Base-by-base conservation (phyloP, 2,113 vertebrate species). In the Scomber colias region DNA sequence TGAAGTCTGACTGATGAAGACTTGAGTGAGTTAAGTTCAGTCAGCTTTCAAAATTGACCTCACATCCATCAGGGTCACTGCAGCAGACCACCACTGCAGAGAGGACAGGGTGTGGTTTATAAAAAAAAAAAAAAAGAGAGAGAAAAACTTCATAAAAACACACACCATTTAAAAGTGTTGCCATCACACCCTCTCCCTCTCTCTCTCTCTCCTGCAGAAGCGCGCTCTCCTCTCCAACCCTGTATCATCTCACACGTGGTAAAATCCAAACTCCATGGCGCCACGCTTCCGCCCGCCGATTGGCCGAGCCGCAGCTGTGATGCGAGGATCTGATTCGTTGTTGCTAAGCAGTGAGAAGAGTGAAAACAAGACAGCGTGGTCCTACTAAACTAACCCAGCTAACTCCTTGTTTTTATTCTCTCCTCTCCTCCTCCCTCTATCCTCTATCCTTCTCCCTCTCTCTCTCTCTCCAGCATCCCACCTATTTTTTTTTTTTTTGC, bases 301-400 rank as follows among this genome's bases (percentile, higher is more conserved):
- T 95, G 94, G 95, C 86, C 3, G 75, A 12, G 48, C 51, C 1
- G 79, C 79, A 30, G 82, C 87, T 82, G 84, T 3, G 77, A 87
- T 86, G 78, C 65, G 11, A 40, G 46, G 73, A 86, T 92, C 85
- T 83, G 87, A 95, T 95, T 96, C 73, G 95, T 95, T 96, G 95
- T 96, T 96, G 95, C 95, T 93, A 96, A 96, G 95, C 94, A 95
- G 95, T 95, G 91, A 93, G 91, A 84, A 92, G 90, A 90, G 90
- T 87, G 81, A 92, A 91, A 92, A 86, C 84, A 91, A 88, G 87
- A 56, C 81, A 77, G 57, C 92, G 11, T 90, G 94, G 95, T 95
- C 94, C 93, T 92, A 69, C 83, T 71, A 84, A 27, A 90, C 75
- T 62, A 84, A 40, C 72, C 45, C 72, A 49, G 55, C 57, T 65